Evolutionary conservation across 2,113 vertebrate genomes (phyloP).

Genomic region (Recurvirostra avosetta): DNA sequence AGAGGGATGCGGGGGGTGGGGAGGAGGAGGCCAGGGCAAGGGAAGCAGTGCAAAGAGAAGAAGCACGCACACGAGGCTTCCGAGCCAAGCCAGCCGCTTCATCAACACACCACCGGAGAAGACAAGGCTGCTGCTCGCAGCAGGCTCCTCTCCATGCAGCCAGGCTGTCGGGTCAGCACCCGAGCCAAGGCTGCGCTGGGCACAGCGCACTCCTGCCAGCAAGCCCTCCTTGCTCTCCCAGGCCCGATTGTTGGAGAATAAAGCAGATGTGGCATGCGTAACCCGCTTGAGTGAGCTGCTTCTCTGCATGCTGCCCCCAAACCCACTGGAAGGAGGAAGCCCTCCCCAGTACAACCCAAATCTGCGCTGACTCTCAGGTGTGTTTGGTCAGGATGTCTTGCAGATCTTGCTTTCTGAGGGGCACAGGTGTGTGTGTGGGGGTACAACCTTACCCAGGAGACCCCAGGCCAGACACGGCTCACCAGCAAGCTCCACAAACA

Average conservation of each 20-base stretch:
- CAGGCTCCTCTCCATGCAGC: background rate
- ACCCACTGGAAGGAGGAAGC: background rate
- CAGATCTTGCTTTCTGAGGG: background rate
- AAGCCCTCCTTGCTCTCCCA: background rate
- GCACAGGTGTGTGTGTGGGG: background rate
- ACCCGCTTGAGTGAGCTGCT: background rate
- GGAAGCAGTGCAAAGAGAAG: background rate
- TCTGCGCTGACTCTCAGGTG: fast-evolving
- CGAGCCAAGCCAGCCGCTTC: background rate
- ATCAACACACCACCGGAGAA: fast-evolving
- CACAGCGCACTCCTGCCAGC: fast-evolving
- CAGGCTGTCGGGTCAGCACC: fast-evolving
- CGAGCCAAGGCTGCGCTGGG: background rate
- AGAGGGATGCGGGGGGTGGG: background rate
- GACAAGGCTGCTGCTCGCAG: background rate
- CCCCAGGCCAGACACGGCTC: background rate
- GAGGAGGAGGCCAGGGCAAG: constrained; percentile 17
- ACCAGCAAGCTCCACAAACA: background rate
- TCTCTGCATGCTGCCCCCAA: background rate
- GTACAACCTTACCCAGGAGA: background rate
- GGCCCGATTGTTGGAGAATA: fast-evolving
- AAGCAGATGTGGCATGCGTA: background rate
- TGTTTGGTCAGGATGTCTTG: background rate
- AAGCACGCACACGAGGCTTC: background rate
- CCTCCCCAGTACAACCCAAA: background rate